Percentiles rank a stretch among this genome's conserved stretches.
Conservation (phyloP, 2,797 vertebrate species). For the Micropoecilia bifurca region DNA sequence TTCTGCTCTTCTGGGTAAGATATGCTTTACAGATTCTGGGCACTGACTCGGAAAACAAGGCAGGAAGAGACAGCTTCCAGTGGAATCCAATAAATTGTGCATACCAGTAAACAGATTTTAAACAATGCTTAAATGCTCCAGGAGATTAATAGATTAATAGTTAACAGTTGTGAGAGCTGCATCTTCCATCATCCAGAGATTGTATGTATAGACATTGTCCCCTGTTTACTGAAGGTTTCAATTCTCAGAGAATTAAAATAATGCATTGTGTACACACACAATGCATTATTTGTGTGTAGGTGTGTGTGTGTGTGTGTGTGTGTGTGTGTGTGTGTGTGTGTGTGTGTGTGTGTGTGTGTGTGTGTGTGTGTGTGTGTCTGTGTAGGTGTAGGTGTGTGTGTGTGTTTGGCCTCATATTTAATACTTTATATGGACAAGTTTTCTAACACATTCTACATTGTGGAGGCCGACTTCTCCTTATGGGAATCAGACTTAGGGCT, state of each 20-base stretch:
- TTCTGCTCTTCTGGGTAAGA: constrained; percentile 15
- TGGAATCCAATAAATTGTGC: constrained; percentile 23
- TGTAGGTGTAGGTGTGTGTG: no score
- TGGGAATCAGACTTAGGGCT: no score
- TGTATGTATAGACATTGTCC: background rate
- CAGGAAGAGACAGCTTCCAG: constrained; percentile 16
- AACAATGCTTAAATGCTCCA: background rate
- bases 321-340: no score
- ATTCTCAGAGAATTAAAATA: background rate
- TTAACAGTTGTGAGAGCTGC: background rate
- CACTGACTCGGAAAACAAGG: background rate
- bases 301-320: no score
- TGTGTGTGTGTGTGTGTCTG: no score
- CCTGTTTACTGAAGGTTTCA: background rate
- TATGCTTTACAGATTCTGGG: constrained; percentile 20
- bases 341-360: no score
- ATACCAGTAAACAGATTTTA: constrained; percentile 13
- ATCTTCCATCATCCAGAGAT: background rate
- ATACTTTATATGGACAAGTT: no score
- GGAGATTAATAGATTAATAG: background rate
- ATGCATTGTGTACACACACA: background rate
- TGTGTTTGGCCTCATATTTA: no score
- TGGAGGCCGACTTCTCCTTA: no score
- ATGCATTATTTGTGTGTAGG: no score
- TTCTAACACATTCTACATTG: no score